Conservation (phyloP, 2,113 vertebrate species). For the Catharus minimus region DNA sequence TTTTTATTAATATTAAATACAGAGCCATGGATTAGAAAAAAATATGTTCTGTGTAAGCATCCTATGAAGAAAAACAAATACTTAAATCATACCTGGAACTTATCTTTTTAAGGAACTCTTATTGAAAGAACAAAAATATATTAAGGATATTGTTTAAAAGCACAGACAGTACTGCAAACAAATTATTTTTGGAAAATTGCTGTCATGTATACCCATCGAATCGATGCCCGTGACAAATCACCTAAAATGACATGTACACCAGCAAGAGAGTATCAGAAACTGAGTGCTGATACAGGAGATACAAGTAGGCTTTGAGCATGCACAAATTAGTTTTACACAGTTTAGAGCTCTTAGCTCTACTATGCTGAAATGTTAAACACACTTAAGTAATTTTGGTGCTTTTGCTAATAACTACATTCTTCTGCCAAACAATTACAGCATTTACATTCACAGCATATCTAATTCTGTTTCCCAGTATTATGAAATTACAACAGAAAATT, state of each 20-base stretch:
- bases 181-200: not conserved
- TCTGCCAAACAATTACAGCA: not conserved
- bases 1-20: not conserved
- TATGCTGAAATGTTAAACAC: not conserved
- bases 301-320: not conserved
- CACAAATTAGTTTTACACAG: not conserved
- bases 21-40: not conserved
- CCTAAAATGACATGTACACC: fast-evolving
- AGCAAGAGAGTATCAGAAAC: not conserved
- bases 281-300: not conserved
- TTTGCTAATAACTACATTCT: not conserved
- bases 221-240: not conserved
- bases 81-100: not conserved
- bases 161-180: not conserved
- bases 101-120: not conserved
- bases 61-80: slow-evolving; percentile 1
- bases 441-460: not conserved
- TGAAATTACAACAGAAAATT: not conserved
- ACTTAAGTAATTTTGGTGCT: not conserved
- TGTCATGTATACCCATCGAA: not conserved
- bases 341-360: not conserved
- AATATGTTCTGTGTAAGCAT: not conserved
- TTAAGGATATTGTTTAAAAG: not conserved
- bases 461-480: not conserved
- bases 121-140: not conserved